phyloP scores from a whole-genome alignment of 2,888 invertebrate species.

The Chymomyza procnemis region DNA sequence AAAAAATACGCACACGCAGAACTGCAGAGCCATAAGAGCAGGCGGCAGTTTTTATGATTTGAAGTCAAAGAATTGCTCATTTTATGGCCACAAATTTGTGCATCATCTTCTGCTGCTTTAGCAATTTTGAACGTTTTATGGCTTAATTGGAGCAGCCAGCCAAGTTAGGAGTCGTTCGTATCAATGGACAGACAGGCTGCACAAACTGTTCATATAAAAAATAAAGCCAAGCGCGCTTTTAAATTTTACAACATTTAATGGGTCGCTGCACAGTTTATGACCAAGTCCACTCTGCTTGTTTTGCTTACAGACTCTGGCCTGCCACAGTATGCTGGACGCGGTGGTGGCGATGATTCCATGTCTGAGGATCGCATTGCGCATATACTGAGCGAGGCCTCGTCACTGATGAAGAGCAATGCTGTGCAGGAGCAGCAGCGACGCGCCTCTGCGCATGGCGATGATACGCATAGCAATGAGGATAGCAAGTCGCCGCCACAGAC shows the following conservation, averaged over 20 bases:
- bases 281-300: background rate
- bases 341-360: conserved; percentile 86
- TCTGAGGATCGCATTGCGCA: conserved; percentile 96
- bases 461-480: conserved; percentile 88
- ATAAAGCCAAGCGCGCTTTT: conserved; percentile 33
- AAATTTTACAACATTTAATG: conserved; percentile 74
- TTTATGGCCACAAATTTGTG: conserved; percentile 67
- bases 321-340: conserved; percentile 87
- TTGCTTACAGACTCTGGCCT: conserved; percentile 84
- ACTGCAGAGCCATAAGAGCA: background rate
- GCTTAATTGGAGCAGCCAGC: conserved; percentile 53
- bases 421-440: conserved; percentile 79
- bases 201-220: no score
- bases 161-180: background rate
- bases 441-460: conserved; percentile 80
- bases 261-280: conserved; percentile 69
- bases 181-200: conserved; percentile 10
- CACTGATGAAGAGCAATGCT: conserved; percentile 85
- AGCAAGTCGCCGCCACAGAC: conserved; percentile 89
- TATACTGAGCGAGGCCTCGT: conserved; percentile 94
- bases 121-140: conserved; percentile 71
- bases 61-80: conserved; percentile 26
- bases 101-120: conserved; percentile 47
- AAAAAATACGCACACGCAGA: background rate
- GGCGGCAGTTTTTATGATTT: conserved; percentile 2